phyloP scores from a whole-genome alignment of 2,113 vertebrate genomes.

The Steatornis caripensis region DNA sequence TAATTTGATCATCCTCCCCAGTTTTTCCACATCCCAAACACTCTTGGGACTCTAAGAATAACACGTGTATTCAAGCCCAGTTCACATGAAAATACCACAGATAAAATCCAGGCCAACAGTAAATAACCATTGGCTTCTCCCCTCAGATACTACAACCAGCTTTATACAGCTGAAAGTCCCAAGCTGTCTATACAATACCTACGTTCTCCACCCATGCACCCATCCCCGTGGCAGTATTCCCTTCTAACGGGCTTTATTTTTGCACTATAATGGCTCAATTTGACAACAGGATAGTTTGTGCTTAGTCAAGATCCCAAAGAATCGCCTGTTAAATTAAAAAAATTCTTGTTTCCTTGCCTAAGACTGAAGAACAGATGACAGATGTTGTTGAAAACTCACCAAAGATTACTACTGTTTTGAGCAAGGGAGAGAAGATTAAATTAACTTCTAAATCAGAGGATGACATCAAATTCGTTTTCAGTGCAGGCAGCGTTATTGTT shows the following conservation, averaged over 20 bases:
- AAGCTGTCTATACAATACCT: background rate
- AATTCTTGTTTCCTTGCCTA: background rate
- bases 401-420: background rate
- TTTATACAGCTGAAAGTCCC: background rate
- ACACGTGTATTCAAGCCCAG: background rate
- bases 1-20: background rate
- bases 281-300: background rate
- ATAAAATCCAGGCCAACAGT: background rate
- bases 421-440: background rate
- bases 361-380: background rate
- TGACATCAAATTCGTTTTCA: background rate
- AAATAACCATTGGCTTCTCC: background rate
- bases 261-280: background rate
- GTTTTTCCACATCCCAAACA: background rate
- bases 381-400: background rate
- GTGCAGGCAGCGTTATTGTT: background rate
- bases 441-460: background rate
- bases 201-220: background rate
- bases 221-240: background rate
- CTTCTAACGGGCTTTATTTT: background rate
- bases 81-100: background rate
- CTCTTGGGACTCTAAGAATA: background rate
- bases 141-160: background rate
- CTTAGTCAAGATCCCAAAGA: background rate
- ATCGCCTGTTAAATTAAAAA: background rate